Evolutionary conservation across 2,888 invertebrate species (phyloP).

Genomic region (Melinopterus prodromus): DNA sequence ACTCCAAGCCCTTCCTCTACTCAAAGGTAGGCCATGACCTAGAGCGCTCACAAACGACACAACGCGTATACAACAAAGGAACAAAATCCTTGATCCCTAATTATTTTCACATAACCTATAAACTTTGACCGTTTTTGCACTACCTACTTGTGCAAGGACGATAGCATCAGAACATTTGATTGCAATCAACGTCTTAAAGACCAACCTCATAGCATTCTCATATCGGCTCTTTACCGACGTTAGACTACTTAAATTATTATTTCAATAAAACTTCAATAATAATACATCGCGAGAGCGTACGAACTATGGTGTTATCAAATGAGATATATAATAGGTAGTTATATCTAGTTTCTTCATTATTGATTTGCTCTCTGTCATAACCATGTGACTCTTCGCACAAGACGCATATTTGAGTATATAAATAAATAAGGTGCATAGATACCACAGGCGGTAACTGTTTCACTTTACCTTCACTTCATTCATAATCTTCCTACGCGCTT

Average conservation of each 20-base stretch:
- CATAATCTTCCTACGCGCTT: not conserved
- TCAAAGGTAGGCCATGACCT: conserved; percentile 83
- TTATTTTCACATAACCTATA: conserved; percentile 39
- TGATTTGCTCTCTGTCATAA: not conserved
- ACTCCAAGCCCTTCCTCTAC: conserved; percentile 92
- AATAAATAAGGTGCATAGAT: not conserved
- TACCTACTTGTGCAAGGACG: not conserved
- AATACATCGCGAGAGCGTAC: no score
- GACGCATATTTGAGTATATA: not conserved
- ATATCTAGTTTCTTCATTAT: not conserved
- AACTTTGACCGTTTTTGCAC: conserved; percentile 35
- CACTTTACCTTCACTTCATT: not conserved
- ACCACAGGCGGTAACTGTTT: not conserved
- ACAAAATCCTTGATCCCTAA: conserved; percentile 36
- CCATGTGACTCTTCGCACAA: not conserved
- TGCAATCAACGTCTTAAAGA: conserved; percentile 4
- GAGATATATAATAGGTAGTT: not conserved
- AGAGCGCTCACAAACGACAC: conserved; percentile 27
- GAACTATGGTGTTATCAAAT: not conserved
- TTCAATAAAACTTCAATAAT: no score
- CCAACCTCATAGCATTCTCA: not conserved
- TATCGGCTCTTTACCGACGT: not conserved
- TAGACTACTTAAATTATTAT: not conserved
- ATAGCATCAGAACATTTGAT: conserved; percentile 7
- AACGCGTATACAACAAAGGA: conserved; percentile 26